Evolutionary conservation across 2,113 vertebrate genomes (phyloP).

Genomic region (Chinchilla lanigera): DNA sequence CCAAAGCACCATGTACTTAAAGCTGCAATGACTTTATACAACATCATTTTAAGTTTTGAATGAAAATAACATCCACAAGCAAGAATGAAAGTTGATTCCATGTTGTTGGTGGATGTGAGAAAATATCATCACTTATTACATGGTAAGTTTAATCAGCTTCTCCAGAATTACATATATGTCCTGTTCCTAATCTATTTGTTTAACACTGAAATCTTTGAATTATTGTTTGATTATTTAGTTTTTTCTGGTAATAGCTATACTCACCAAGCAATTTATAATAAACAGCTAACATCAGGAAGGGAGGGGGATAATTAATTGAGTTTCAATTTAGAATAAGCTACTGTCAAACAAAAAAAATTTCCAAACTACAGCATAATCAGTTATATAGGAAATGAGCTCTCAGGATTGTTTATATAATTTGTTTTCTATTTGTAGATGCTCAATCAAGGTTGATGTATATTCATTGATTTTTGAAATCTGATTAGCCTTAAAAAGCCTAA

Average conservation of each 20-base stretch:
- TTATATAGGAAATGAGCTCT: conserved; percentile 54
- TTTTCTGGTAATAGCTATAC: conserved; percentile 58
- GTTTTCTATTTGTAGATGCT: conserved; percentile 70
- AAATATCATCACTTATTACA: conserved; percentile 45
- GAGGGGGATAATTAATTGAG: fast-evolving
- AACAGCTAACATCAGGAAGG: conserved; percentile 2
- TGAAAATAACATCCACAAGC: conserved; percentile 33
- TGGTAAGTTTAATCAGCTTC: conserved; percentile 33
- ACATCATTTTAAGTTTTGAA: conserved; percentile 13
- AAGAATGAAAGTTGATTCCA: conserved; percentile 47
- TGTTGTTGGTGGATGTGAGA: conserved; percentile 51
- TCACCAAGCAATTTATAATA: conserved; percentile 40
- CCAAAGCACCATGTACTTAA: background rate
- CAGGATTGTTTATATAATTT: conserved; percentile 31
- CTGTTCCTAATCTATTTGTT: conserved; percentile 61
- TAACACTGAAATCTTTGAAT: conserved; percentile 70
- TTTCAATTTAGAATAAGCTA: conserved; percentile 47
- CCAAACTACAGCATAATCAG: background rate
- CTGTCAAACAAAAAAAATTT: conserved; percentile 33
- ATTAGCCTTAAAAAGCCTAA: conserved; percentile 69
- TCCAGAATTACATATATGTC: background rate
- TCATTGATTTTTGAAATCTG: conserved; percentile 68
- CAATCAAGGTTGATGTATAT: conserved; percentile 78
- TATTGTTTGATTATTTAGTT: conserved; percentile 54
- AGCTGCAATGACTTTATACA: background rate